Conservation (phyloP, 2,888 invertebrate species). For the Chrysotoxum bicinctum region DNA sequence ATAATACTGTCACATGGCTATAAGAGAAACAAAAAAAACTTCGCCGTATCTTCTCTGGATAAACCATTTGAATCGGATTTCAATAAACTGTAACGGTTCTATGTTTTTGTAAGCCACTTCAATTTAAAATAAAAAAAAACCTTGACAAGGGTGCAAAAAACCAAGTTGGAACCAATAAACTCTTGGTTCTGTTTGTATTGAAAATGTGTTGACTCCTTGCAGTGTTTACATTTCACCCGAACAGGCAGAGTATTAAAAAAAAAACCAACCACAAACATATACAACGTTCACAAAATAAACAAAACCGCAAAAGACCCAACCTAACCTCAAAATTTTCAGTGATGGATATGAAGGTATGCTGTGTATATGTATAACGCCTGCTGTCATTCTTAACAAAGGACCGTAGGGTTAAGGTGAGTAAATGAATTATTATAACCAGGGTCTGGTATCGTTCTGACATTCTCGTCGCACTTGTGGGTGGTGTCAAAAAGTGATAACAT, state of each 20-base stretch:
- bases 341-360: background rate
- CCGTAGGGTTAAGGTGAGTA: constrained; percentile 48
- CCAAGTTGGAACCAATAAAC: background rate
- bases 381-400: constrained; percentile 16
- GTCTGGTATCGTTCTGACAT: background rate
- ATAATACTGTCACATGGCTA: background rate
- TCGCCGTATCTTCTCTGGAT: constrained; percentile 12
- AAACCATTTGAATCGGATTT: constrained; percentile 40
- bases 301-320: constrained; percentile 17
- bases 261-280: constrained; percentile 27
- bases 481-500: constrained; percentile 51
- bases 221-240: constrained; percentile 63
- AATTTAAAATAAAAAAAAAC: background rate
- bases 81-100: constrained; percentile 38
- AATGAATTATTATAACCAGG: constrained; percentile 43
- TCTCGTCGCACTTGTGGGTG: constrained; percentile 24
- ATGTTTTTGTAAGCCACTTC: background rate
- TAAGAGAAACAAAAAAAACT: constrained; percentile 34
- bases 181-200: constrained; percentile 44
- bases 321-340: constrained; percentile 48
- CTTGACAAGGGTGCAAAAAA: constrained; percentile 9
- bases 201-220: constrained; percentile 51
- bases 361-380: constrained; percentile 1
- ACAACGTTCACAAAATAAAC: constrained; percentile 14
- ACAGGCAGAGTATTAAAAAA: constrained; percentile 30